Evolutionary conservation across 2,888 invertebrate species (phyloP).

Genomic region (Trissolcus japonicus): DNA sequence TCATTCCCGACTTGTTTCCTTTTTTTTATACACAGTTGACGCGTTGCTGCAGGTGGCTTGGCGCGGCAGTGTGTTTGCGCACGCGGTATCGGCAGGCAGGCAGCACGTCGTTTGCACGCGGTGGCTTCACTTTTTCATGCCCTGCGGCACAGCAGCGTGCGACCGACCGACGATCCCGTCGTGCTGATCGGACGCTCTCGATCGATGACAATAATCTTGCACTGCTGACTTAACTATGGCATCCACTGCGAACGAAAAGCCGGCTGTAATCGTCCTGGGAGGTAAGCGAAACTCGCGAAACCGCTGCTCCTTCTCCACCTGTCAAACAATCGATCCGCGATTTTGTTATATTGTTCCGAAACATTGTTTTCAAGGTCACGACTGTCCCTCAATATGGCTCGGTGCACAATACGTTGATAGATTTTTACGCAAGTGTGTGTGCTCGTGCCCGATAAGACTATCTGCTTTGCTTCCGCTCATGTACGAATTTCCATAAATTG

Average conservation of each 20-base stretch:
- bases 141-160: not conserved
- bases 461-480: constrained; percentile 21
- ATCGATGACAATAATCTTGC: constrained; percentile 32
- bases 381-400: too few relatives aligned
- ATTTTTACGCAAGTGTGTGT: not conserved
- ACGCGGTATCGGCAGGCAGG: constrained; percentile 14
- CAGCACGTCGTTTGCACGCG: not conserved
- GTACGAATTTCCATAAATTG: constrained; percentile 16
- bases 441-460: constrained; percentile 16
- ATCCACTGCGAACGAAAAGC: constrained; percentile 67
- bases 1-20: too few relatives aligned
- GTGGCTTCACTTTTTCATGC: constrained; percentile 3
- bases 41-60: too few relatives aligned
- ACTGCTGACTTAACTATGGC: constrained; percentile 63
- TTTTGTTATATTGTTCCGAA: not conserved
- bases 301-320: not conserved
- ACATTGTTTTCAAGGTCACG: too few relatives aligned
- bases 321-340: constrained; percentile 7
- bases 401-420: constrained; percentile 16
- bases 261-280: constrained; percentile 71
- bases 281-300: constrained; percentile 61
- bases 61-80: constrained; percentile 16
- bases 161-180: constrained; percentile 11
- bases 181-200: constrained; percentile 9
- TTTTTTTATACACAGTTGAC: too few relatives aligned